Evolutionary conservation across 2,797 vertebrate genomes (phyloP).

Genomic region (Malurus splendens): DNA sequence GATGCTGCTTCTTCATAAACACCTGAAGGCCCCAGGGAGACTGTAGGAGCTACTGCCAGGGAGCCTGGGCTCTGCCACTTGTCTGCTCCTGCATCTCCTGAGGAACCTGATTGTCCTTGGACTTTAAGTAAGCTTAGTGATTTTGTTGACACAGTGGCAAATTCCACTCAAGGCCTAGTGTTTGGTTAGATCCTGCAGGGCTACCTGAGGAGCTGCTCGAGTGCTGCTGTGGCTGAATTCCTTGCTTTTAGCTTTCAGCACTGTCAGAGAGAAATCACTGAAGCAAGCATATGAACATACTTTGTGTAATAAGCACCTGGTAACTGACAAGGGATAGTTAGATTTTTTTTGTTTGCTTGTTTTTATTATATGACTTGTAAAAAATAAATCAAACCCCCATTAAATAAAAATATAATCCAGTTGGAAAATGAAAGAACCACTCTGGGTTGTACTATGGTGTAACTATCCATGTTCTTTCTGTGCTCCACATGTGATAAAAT

Average conservation of each 20-base stretch:
- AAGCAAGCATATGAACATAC: not conserved
- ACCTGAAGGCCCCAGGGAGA: not conserved
- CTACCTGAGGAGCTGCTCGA: not conserved
- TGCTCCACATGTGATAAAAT: not conserved
- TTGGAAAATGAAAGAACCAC: not conserved
- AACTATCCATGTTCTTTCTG: not conserved
- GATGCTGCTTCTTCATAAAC: not conserved
- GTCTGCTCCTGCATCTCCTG: not conserved
- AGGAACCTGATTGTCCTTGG: not conserved
- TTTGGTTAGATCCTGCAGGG: not conserved
- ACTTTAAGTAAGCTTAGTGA: not conserved
- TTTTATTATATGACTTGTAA: not conserved
- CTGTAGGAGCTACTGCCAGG: not conserved
- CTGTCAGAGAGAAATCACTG: not conserved
- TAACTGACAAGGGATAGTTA: not conserved
- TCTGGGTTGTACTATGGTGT: not conserved
- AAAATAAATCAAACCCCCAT: fast-evolving
- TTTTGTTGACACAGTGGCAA: not conserved
- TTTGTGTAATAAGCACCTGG: not conserved
- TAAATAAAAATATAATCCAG: not conserved
- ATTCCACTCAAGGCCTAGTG: not conserved
- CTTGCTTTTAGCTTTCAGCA: not conserved
- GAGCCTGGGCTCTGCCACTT: not conserved
- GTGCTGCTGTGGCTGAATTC: not conserved
- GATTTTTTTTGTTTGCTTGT: not conserved